These are phyloP conservation scores for Cremastinae sp. DNA, from an alignment of 2,888 invertebrate species.

Conservation along the genomic window DNA sequence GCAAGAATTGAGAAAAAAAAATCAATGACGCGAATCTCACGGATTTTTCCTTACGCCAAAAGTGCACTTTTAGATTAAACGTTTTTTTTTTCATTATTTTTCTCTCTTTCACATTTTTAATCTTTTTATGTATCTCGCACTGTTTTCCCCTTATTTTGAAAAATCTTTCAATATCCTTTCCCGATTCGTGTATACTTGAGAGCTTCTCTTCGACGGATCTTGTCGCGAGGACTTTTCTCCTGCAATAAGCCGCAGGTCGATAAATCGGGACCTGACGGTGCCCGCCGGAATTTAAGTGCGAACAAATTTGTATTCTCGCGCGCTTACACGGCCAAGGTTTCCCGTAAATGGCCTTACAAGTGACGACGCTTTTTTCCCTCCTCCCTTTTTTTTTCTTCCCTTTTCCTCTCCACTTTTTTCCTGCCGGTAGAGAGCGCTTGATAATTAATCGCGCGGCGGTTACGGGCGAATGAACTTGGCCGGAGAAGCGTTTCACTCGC, in stretches of 20 bases:
- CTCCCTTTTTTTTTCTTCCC: constrained; percentile 31
- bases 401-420: constrained; percentile 30
- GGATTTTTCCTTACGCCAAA: constrained; percentile 28
- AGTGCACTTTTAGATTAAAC: constrained; percentile 39
- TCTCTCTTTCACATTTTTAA: constrained; percentile 25
- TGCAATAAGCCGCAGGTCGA: constrained; percentile 45
- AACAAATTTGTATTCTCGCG: constrained; percentile 78
- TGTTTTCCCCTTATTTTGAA: constrained; percentile 3
- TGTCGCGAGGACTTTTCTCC: not conserved
- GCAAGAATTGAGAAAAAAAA: constrained; percentile 25
- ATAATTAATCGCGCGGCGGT: constrained; percentile 75
- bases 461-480: constrained; percentile 73
- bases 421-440: constrained; percentile 34
- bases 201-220: no score
- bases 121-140: constrained; percentile 5
- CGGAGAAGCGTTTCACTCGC: constrained; percentile 56
- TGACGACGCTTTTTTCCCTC: constrained; percentile 60
- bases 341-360: constrained; percentile 79
- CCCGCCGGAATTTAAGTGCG: constrained; percentile 77
- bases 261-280: constrained; percentile 67
- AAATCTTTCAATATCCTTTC: constrained; percentile 9
- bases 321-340: constrained; percentile 76
- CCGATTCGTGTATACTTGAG: not conserved
- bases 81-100: constrained; percentile 12
- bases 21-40: constrained; percentile 27